Conservation (phyloP, 2,888 invertebrate genomes). For the Drosophila ustulata region DNA sequence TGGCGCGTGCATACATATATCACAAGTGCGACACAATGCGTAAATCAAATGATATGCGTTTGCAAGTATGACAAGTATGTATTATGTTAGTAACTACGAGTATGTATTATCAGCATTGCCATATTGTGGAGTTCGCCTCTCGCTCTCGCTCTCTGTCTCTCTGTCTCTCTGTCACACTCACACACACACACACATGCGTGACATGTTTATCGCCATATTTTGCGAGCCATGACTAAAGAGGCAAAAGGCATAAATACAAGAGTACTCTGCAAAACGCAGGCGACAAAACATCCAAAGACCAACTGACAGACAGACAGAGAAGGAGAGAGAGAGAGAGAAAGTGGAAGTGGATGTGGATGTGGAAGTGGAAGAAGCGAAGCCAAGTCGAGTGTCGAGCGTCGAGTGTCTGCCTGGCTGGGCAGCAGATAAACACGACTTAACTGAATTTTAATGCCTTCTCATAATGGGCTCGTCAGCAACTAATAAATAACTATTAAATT, state of each 20-base stretch:
- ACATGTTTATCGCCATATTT: conserved; percentile 79
- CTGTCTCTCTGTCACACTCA: conserved; percentile 12
- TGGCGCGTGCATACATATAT: conserved; percentile 54
- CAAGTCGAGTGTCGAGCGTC: neutral
- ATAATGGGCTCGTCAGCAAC: conserved; percentile 13
- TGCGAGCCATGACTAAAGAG: conserved; percentile 76
- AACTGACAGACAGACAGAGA: conserved; percentile 44
- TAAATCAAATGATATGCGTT: conserved; percentile 78
- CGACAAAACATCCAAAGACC: conserved; percentile 67
- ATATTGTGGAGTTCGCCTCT: conserved; percentile 47
- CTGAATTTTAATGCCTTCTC: conserved; percentile 21
- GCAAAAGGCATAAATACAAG: conserved; percentile 69
- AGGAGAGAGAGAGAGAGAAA: neutral
- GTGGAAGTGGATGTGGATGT: neutral
- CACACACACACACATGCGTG: conserved; percentile 52
- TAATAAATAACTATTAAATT: conserved; percentile 25
- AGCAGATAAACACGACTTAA: conserved; percentile 19
- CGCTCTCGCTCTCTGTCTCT: neutral
- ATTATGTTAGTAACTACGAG: conserved; percentile 71
- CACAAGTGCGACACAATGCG: conserved; percentile 75
- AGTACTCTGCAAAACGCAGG: conserved; percentile 51
- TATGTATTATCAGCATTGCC: conserved; percentile 71
- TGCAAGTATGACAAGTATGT: conserved; percentile 78
- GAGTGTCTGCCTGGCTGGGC: neutral
- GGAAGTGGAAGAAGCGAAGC: neutral